Percentiles rank a stretch among this genome's conserved stretches.
Conservation (phyloP, 2,113 vertebrate genomes). For the Heterochromis multidens region DNA sequence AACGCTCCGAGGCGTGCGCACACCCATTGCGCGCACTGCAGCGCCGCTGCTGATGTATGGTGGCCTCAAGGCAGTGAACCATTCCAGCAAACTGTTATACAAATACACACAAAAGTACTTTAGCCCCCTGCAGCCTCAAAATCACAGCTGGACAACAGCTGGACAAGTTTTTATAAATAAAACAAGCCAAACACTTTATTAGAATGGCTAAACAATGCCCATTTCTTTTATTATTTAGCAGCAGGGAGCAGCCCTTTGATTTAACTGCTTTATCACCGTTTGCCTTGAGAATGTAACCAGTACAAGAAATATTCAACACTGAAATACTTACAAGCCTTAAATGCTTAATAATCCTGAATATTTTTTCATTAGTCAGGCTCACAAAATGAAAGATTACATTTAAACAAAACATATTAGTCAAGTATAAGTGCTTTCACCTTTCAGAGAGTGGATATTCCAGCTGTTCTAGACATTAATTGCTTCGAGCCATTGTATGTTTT, state of each 20-base stretch:
- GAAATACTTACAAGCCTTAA: background rate
- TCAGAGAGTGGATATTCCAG: conserved; percentile 3
- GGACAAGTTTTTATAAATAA: background rate
- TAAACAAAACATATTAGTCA: background rate
- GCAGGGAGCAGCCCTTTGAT: conserved; percentile 33
- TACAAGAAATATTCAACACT: background rate
- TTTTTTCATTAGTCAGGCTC: background rate
- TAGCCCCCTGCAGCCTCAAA: background rate
- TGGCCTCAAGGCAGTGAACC: conserved; percentile 40
- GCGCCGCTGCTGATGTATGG: conserved; percentile 51
- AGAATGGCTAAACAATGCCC: conserved; percentile 1
- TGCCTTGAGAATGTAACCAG: background rate
- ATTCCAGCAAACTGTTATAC: conserved; percentile 10
- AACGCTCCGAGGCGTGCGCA: conserved; percentile 50
- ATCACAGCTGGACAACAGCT: conserved; percentile 54
- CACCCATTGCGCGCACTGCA: conserved; percentile 51
- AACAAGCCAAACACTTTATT: conserved; percentile 22
- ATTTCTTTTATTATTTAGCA: conserved; percentile 9
- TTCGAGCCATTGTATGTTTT: conserved; percentile 2
- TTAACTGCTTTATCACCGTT: background rate
- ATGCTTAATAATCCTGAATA: background rate
- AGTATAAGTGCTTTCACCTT: background rate
- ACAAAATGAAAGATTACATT: background rate
- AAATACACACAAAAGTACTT: conserved; percentile 11
- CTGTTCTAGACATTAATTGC: background rate